These are phyloP conservation scores for Ardeotis arabs DNA, from an alignment of 2,113 vertebrate species.

Conservation along the genomic window DNA sequence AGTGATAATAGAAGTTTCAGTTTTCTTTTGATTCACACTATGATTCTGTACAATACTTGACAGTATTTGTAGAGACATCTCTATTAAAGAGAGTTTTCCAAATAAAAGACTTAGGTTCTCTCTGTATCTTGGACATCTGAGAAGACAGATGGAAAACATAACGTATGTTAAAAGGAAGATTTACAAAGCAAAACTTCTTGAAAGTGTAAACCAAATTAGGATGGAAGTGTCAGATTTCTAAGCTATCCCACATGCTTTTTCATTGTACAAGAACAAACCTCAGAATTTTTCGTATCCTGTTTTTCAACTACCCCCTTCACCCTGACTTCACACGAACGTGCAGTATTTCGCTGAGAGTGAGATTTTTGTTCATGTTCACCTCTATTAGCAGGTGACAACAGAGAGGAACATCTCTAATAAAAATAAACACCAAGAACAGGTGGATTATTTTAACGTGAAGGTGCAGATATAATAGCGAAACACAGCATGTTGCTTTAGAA, in stretches of 20 bases:
- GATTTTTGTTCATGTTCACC: not conserved
- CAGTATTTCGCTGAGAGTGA: not conserved
- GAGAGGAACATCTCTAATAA: not conserved
- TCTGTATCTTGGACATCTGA: slow-evolving; percentile 40
- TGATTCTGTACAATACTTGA: not conserved
- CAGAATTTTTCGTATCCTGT: not conserved
- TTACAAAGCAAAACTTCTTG: slow-evolving; percentile 63
- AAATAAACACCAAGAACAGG: not conserved
- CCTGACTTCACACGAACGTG: not conserved
- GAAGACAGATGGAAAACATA: slow-evolving; percentile 65
- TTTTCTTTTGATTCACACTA: not conserved
- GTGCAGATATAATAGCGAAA: not conserved
- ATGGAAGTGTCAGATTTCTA: slow-evolving; percentile 45
- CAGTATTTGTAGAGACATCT: not conserved
- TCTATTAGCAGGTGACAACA: not conserved
- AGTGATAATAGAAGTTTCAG: not conserved
- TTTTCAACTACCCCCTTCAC: not conserved
- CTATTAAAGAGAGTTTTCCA: slow-evolving; percentile 5
- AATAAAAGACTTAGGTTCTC: slow-evolving; percentile 5
- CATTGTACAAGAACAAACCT: not conserved
- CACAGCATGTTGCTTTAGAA: not conserved
- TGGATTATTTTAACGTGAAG: not conserved
- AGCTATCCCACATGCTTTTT: slow-evolving; percentile 36
- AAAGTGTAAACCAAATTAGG: slow-evolving; percentile 57
- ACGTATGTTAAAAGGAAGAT: slow-evolving; percentile 53